These are phyloP conservation scores for Acrocephalus scirpaceus DNA, from an alignment of 2,797 vertebrate species.

Conservation along the genomic window DNA sequence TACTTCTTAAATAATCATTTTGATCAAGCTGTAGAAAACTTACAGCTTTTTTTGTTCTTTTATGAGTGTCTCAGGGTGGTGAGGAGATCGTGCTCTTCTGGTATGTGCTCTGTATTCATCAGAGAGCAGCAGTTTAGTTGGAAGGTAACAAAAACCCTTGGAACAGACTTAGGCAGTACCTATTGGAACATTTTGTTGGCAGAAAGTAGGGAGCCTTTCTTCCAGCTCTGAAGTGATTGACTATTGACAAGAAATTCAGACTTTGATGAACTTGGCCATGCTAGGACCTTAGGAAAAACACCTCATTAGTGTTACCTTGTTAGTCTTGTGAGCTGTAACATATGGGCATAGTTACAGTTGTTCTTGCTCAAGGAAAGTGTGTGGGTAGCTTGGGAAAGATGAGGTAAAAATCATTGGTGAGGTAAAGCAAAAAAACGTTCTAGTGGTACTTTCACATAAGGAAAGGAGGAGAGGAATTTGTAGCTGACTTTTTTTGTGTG, in stretches of 20 bases:
- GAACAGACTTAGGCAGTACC: not conserved
- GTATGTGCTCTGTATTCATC: not conserved
- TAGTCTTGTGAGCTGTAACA: not conserved
- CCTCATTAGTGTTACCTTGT: not conserved
- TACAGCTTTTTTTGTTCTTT: not conserved
- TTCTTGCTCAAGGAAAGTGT: not conserved
- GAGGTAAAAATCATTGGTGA: not conserved
- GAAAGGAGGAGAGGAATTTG: not conserved
- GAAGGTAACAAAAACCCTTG: not conserved
- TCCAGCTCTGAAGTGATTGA: not conserved
- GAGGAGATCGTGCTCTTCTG: not conserved
- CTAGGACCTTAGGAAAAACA: not conserved
- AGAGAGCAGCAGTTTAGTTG: not conserved
- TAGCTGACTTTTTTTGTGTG: not conserved
- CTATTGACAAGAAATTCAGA: not conserved
- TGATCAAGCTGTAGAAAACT: not conserved
- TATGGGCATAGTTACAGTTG: not conserved
- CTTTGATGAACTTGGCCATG: not conserved
- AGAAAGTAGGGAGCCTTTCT: not conserved
- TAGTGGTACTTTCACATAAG: not conserved
- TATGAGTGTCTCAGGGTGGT: not conserved
- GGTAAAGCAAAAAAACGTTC: not conserved
- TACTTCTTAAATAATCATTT: not conserved
- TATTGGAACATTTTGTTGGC: not conserved
- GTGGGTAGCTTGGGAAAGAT: not conserved